Base-by-base conservation (phyloP, 2,888 invertebrate genomes). In the Hartigia nigra region DNA sequence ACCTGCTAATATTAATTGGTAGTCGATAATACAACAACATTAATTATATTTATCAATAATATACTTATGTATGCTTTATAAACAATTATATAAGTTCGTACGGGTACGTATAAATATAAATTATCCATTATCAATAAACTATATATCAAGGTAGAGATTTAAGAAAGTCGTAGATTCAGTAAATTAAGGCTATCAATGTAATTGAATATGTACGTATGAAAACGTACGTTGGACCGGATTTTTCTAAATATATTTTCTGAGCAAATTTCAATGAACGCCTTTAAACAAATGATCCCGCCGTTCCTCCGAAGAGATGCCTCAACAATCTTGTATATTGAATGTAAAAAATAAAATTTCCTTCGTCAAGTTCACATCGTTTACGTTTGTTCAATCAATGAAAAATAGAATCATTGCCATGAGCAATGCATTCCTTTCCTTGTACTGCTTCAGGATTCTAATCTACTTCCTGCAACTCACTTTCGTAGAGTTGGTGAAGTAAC, bases 331-430 rank as follows among this genome's bases (percentile, higher is more conserved):
- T 34, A 34, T 72, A 72, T 34, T 34, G 12, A 72, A n/a, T n/a
- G n/a, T 72, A 72, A 4, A 2, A 31, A 32, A 12, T 31, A 3
- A 34, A 12, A 14, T 69, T 69, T 72, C 32, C 32, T 34, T 34
- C 23, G 1, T 72, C 12, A 14, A 31, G 32, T 14, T 31, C 72
- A 23, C 12, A 31, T 31, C 72, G 31, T 72, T 72, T 32, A 31
- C 12, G 31, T 72, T 72, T 34, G 32, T 32, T 72, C 32, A 31
- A 34, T 55, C 72, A 72, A 72, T 34, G 31, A 72, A 80, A 82
- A 86, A 84, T 75, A 79, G 80, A 86, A 82, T 82, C 85, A 87
- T 88, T 87, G 83, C 87, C 81, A 31, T 75, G 72, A 79, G 86
- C 87, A 87, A 86, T 84, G 83, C 75, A 78, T 76, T 83, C 83